Evolutionary conservation across 1,140 invertebrate genomes (phyloP), one percentile per base, ranked within the genome.

Genomic region (Bombyx mori): DNA sequence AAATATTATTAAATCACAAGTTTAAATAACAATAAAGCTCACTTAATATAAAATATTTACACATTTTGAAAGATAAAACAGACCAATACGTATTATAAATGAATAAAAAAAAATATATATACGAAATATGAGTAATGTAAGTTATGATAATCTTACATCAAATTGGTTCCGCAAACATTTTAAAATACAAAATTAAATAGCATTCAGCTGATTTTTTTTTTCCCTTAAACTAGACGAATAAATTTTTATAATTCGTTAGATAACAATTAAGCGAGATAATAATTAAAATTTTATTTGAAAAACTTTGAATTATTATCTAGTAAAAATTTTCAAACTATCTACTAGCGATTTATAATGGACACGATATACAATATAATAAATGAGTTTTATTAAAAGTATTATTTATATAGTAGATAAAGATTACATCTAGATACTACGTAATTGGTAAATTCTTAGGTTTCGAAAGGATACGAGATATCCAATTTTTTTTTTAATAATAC

Each of bases 361-460:
- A 35, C 12, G 12, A 18, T 18, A 18, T 18, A 18, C 12, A 5
- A 35, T 35, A 35, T 35, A 35, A 35, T 35, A 5, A 35, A 35
- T 35, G 26, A 35, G 26, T 35, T 35, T 35, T 18, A 18, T 18
- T 18, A 18, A 18, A 18, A 18, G 12, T 18, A 18, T 0, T 18
- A 18, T 18, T 18, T 18, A 18, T 18, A 18, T 18, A 18, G 12
- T 18, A 18, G 12, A 18, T 18, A 18, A 18, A 58, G 62, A 59
- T 61, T 68, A 64, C 54, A 58, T 54, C 50, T 61, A 62, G 51
- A 59, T 60, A 68, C 60, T 61, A 62, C 51, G 44, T 57, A 63
- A 63, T 65, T 53, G 54, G 51, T 68, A 63, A 65, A 66, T 66
- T 71, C 52, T 63, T 44, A 60, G 43, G 42, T 55, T 62, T 63